Evolutionary conservation across 2,797 vertebrate genomes (phyloP), one percentile per base, ranked within the genome.

Genomic region (Perodicticus potto): DNA sequence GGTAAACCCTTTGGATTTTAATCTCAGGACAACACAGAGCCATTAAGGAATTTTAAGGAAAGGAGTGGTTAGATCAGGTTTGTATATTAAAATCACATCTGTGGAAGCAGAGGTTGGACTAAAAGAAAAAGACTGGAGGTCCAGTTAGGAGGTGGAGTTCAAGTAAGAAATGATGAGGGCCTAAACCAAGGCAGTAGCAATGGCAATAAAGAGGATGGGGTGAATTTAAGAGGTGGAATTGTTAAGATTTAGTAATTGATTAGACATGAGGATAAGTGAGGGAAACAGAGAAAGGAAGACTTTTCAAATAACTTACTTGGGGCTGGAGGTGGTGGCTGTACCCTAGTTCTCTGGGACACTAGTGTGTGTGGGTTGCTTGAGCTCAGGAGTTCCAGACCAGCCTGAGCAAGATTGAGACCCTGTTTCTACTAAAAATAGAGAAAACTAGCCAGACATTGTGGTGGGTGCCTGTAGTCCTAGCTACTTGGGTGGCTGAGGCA

Each of bases 31-130:
- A 87, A 72, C 3, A 73, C 55, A 45, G 11, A 82, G 32, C 17
- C 63, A 72, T 29, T 27, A 22, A 94, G 70, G n/a, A 92, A 80
- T 95, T 76, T 86, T 91, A 67, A 95, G 65, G 20, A 25, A 73
- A 29, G 40, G 32, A 72, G 32, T 87, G 43, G 92, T 72, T 84
- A 85, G 78, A 59, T 61, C 27, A 81, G 80, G 55, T n/a, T 61
- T 93, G 20, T 63, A 85, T 84, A 49, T 92, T 85, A 80, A 81
- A 94, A 86, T 89, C 23, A 53, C 12, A 53, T 81, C 23, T 49
- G 16, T 25, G 80, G 81, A 89, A 76, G 34, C n/a, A 76, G 61
- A 96, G 37, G 69, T 16, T 82, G 32, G 63, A 40, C 6, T 83
- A 25, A 83, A 83, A 49, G 57, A 14, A 43, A 95, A 93, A 90